A percentile compares a stretch with the other conserved stretches of the same genome.
phyloP scores from a whole-genome alignment of 1,140 invertebrate genomes.

The Drosophila punjabiensis region DNA sequence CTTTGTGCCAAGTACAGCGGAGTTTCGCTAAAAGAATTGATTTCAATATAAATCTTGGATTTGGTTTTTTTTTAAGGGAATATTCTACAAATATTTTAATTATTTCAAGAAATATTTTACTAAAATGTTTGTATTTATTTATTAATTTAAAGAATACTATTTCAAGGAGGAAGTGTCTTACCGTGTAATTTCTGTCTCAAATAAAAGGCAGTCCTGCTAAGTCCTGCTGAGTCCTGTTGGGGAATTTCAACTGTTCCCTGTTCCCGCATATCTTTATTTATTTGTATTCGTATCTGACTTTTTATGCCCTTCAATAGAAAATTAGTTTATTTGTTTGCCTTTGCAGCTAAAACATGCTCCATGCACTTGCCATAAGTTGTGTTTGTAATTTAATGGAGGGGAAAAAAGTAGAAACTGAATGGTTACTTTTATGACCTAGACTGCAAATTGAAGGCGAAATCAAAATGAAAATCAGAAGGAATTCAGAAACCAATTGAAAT shows the following conservation, averaged over 20 bases:
- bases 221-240: not conserved
- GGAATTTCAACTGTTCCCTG: not conserved
- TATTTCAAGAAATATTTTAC: too few species aligned
- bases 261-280: not conserved
- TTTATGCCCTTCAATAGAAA: constrained; percentile 48
- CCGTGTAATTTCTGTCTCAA: not conserved
- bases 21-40: not conserved
- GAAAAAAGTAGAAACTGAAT: not conserved
- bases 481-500: constrained; percentile 17
- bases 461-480: not conserved
- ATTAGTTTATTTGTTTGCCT: constrained; percentile 53
- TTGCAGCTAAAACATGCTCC: not conserved
- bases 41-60: too few species aligned
- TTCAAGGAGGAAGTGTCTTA: not conserved
- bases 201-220: not conserved
- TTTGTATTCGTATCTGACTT: constrained; percentile 17
- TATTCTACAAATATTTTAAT: too few species aligned
- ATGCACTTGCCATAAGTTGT: not conserved
- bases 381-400: not conserved
- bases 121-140: not conserved
- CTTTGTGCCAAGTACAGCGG: not conserved
- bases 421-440: constrained; percentile 14
- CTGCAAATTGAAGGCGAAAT: not conserved
- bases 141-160: too few species aligned
- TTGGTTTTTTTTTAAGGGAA: too few species aligned